phyloP scores from a whole-genome alignment of 1,140 invertebrate species.

The Zaprionus camerounensis region DNA sequence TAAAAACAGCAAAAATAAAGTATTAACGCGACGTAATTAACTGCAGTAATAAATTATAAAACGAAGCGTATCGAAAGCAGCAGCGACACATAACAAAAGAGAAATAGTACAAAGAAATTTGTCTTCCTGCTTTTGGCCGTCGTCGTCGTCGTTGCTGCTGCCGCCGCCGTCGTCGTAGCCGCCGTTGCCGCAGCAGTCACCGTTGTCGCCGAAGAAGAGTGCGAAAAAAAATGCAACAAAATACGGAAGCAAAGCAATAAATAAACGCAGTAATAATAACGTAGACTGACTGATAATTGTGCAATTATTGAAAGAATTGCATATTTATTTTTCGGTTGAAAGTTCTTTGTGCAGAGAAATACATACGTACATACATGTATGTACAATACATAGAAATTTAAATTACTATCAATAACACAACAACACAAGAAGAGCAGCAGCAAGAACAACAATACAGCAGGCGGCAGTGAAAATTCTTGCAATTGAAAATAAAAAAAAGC shows the following conservation, averaged over 20 bases:
- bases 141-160: conserved; percentile 1
- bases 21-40: conserved; percentile 29
- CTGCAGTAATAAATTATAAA: conserved; percentile 8
- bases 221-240: conserved; percentile 52
- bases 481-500: conserved; percentile 23
- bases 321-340: conserved; percentile 48
- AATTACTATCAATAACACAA: conserved; percentile 37
- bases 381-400: conserved; percentile 11
- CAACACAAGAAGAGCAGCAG: conserved; percentile 16
- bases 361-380: conserved; percentile 12
- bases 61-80: conserved; percentile 24
- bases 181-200: background rate
- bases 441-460: conserved; percentile 20
- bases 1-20: conserved; percentile 1
- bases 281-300: conserved; percentile 44
- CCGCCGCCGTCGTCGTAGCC: conserved; percentile 6
- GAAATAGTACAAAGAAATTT: conserved; percentile 51
- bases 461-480: conserved; percentile 37
- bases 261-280: conserved; percentile 36
- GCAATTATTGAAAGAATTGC: conserved; percentile 50
- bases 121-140: conserved; percentile 54
- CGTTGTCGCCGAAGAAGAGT: conserved; percentile 34
- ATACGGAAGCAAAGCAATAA: conserved; percentile 47
- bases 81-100: conserved; percentile 44
- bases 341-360: conserved; percentile 46